Evolutionary conservation across 1,140 invertebrate species (phyloP).

Genomic region (Drosophila mauritiana): DNA sequence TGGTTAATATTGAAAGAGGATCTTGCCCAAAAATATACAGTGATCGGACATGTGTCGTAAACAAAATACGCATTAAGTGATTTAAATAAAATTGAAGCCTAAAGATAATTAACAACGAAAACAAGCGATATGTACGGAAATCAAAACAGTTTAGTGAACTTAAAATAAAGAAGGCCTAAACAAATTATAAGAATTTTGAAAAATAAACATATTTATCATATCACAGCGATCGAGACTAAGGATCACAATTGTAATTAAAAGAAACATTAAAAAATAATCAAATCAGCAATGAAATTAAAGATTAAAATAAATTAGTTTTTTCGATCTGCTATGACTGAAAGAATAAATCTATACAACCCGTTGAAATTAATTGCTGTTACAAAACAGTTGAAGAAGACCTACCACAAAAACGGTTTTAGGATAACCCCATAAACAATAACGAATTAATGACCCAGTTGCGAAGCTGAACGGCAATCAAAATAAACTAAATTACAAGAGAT

Average conservation of each 20-base stretch:
- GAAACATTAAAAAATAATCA: background rate
- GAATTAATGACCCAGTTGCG: conserved; percentile 31
- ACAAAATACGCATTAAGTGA: background rate
- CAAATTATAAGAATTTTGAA: background rate
- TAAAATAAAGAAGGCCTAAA: background rate
- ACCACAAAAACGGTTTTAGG: conserved; percentile 17
- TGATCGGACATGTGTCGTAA: conserved; percentile 4
- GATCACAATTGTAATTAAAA: background rate
- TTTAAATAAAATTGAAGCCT: background rate
- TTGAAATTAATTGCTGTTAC: no score
- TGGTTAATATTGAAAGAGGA: conserved; percentile 15
- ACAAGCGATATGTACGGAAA: background rate
- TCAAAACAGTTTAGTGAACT: background rate
- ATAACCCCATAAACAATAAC: conserved; percentile 39
- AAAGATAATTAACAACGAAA: background rate
- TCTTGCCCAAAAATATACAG: background rate
- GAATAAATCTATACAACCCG: no score
- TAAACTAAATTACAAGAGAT: conserved; percentile 68
- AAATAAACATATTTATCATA: no score
- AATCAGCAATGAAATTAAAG: no score
- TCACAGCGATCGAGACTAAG: no score
- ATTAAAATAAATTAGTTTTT: no score
- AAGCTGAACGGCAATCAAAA: conserved; percentile 64
- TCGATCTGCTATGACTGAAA: no score
- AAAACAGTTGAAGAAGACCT: background rate